Conservation (phyloP, 2,797 vertebrate genomes). For the Ptychobarbus kaznakovi region DNA sequence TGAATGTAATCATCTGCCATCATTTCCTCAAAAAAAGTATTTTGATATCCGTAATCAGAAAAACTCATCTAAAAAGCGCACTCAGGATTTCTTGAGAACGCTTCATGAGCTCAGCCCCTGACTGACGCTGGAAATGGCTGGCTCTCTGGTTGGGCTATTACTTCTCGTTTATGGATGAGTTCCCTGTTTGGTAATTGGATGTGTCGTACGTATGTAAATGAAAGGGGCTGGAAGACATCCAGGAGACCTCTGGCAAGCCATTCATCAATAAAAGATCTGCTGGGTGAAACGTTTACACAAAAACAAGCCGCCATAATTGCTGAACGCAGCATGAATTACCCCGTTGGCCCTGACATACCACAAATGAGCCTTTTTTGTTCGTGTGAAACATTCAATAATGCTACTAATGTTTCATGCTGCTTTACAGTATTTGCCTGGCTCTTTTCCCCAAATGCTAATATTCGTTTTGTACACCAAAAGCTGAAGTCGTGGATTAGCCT, state of each 20-base stretch:
- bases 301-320: slow-evolving; percentile 55
- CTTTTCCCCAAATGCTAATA: neutral
- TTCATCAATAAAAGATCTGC: slow-evolving; percentile 58
- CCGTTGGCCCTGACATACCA: slow-evolving; percentile 33
- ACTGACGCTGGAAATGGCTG: slow-evolving; percentile 19
- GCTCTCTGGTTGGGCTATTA: slow-evolving; percentile 14
- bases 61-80: slow-evolving; percentile 13
- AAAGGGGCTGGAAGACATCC: slow-evolving; percentile 49
- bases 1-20: neutral
- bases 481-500: slow-evolving; percentile 37
- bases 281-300: slow-evolving; percentile 55
- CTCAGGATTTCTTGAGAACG: slow-evolving; percentile 2
- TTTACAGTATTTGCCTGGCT: neutral
- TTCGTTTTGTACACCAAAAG: slow-evolving; percentile 8
- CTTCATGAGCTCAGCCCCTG: neutral
- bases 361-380: slow-evolving; percentile 32
- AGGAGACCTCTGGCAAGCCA: slow-evolving; percentile 53
- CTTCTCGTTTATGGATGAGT: slow-evolving; percentile 48
- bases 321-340: slow-evolving; percentile 54
- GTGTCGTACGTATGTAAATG: slow-evolving; percentile 50
- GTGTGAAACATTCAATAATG: slow-evolving; percentile 8
- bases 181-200: slow-evolving; percentile 47
- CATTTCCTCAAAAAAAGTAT: slow-evolving; percentile 15
- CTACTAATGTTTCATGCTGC: neutral
- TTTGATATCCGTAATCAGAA: slow-evolving; percentile 24